Conservation (phyloP, 2,797 vertebrate genomes). For the Anabas testudineus region DNA sequence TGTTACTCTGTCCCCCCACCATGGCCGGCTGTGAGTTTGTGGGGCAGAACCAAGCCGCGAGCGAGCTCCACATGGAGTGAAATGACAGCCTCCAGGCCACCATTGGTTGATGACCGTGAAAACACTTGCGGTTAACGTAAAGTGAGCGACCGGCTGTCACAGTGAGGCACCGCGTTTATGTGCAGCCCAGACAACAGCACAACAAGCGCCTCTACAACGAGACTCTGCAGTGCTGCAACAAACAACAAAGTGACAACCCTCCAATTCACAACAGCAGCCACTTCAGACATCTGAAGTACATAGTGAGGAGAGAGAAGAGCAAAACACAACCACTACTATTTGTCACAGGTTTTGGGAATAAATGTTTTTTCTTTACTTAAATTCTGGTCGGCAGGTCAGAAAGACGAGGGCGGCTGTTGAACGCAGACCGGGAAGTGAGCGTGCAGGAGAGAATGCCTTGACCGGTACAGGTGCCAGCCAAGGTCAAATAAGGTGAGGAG, state of each 20-base stretch:
- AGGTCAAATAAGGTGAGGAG: constrained; percentile 79
- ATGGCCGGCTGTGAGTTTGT: constrained; percentile 83
- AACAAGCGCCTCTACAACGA: constrained; percentile 59
- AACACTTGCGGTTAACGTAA: constrained; percentile 82
- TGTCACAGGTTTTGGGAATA: constrained; percentile 67
- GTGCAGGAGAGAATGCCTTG: constrained; percentile 48
- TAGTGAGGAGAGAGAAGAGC: constrained; percentile 43
- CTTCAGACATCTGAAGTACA: constrained; percentile 61
- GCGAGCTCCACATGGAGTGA: constrained; percentile 74
- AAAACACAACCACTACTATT: constrained; percentile 60
- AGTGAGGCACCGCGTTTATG: constrained; percentile 62
- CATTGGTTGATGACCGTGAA: constrained; percentile 84
- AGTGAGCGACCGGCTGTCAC: constrained; percentile 81
- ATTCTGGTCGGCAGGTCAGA: constrained; percentile 51
- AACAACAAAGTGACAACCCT: constrained; percentile 58
- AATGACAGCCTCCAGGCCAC: constrained; percentile 82
- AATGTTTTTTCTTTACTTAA: constrained; percentile 62
- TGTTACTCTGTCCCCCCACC: constrained; percentile 55
- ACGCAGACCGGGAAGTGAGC: constrained; percentile 34
- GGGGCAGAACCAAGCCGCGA: constrained; percentile 82
- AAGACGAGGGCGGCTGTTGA: constrained; percentile 46
- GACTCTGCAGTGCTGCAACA: constrained; percentile 70
- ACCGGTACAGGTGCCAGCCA: constrained; percentile 72
- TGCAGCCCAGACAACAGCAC: constrained; percentile 72
- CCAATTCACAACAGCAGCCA: constrained; percentile 62